These are phyloP conservation scores for Agrotis exclamationis DNA, from an alignment of 2,888 invertebrate species.

Conservation along the genomic window DNA sequence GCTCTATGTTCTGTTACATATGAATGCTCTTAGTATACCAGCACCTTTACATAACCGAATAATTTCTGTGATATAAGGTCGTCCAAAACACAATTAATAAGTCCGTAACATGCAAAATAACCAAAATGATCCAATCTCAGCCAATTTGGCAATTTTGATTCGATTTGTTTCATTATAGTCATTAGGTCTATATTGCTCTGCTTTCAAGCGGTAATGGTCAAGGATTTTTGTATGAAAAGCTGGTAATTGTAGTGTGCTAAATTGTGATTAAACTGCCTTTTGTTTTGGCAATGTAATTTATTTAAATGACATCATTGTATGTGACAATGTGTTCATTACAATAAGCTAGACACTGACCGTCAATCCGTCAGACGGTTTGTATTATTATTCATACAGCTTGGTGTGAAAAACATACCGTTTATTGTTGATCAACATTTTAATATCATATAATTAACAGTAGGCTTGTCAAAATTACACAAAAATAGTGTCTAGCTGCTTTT, in stretches of 20 bases:
- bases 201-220: slow-evolving; percentile 27
- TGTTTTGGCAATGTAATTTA: slow-evolving; percentile 29
- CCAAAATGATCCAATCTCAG: slow-evolving; percentile 59
- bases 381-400: neutral
- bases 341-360: neutral
- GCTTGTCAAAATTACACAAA: too few species aligned
- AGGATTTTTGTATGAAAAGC: slow-evolving; percentile 34
- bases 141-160: slow-evolving; percentile 61
- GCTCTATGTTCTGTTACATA: too few species aligned
- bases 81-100: slow-evolving; percentile 57
- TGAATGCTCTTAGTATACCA: too few species aligned
- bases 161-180: slow-evolving; percentile 64
- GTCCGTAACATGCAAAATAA: slow-evolving; percentile 55
- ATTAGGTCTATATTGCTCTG: slow-evolving; percentile 53
- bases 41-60: slow-evolving; percentile 21
- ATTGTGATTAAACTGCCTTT: slow-evolving; percentile 27
- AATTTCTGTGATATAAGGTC: slow-evolving; percentile 51
- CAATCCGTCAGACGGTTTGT: neutral
- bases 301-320: slow-evolving; percentile 47
- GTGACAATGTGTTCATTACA: slow-evolving; percentile 2
- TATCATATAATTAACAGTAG: neutral
- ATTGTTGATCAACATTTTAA: neutral
- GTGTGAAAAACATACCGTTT: neutral
- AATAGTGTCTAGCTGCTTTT: too few species aligned
- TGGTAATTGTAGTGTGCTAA: slow-evolving; percentile 19